Evolutionary conservation across 2,888 invertebrate genomes (phyloP).

Genomic region (Gryllus longicercus): DNA sequence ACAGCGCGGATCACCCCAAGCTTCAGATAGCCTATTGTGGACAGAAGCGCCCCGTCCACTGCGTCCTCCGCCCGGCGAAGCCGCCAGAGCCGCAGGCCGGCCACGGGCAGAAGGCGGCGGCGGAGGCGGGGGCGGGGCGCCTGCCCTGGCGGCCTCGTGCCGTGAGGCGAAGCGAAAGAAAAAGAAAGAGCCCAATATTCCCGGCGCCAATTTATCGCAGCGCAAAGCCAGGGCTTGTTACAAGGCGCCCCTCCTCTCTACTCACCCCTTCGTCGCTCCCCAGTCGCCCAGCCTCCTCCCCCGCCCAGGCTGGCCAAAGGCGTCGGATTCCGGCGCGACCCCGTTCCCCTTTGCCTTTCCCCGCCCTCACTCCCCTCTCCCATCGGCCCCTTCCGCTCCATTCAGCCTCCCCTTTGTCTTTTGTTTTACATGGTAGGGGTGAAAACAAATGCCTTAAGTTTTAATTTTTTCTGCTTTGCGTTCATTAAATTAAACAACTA

Average conservation of each 20-base stretch:
- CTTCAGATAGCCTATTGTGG: too few species aligned
- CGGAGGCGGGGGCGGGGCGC: neutral
- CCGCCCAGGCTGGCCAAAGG: neutral
- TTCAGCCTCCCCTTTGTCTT: neutral
- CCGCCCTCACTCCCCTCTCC: neutral
- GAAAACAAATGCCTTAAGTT: conserved; percentile 11
- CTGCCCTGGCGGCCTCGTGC: neutral
- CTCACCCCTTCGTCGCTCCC: neutral
- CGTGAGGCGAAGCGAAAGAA: neutral
- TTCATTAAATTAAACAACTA: conserved; percentile 2
- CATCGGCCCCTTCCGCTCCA: neutral
- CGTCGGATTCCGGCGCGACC: neutral
- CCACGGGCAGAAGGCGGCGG: neutral
- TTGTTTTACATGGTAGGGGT: neutral
- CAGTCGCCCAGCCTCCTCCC: neutral
- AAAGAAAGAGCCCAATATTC: conserved; percentile 17
- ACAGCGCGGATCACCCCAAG: too few species aligned
- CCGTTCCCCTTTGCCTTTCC: neutral
- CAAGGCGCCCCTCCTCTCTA: neutral
- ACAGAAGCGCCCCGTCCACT: neutral
- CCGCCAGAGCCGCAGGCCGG: neutral
- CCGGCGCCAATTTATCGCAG: conserved; percentile 6
- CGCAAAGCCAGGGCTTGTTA: conserved; percentile 17
- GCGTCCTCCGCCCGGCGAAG: neutral
- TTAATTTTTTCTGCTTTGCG: conserved; percentile 6